A percentile compares a stretch with the other conserved stretches of the same genome.
Evolutionary conservation across 1,140 invertebrate genomes (phyloP).

Genomic region (Lucilia sericata): DNA sequence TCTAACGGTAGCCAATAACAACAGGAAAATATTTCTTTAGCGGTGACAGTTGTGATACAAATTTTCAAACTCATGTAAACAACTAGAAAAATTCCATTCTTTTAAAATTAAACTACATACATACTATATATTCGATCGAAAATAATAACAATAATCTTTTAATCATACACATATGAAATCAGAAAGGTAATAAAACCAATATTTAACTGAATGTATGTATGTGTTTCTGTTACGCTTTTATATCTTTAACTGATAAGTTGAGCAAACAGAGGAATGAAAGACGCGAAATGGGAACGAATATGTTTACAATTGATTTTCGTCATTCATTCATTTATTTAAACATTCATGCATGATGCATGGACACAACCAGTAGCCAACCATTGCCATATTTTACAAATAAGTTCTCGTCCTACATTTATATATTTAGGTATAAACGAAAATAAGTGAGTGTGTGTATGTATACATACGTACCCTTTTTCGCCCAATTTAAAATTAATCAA

Average conservation of each 20-base stretch:
- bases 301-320: slow-evolving; percentile 8
- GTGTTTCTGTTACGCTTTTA: not conserved
- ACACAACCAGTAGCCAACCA: too few species aligned
- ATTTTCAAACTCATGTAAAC: not conserved
- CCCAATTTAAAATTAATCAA: not conserved
- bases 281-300: slow-evolving; percentile 27
- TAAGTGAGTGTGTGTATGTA: not conserved
- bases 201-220: not conserved
- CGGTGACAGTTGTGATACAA: not conserved
- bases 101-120: not conserved
- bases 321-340: not conserved
- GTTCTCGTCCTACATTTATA: not conserved
- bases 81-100: not conserved
- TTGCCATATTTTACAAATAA: not conserved
- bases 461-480: not conserved
- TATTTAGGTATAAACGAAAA: not conserved
- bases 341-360: not conserved
- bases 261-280: not conserved
- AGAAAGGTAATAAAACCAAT: not conserved
- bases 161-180: not conserved
- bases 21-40: not conserved
- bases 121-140: not conserved
- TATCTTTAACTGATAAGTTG: slow-evolving; percentile 17
- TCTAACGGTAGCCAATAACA: not conserved
- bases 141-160: slow-evolving; percentile 7